Base-by-base conservation (phyloP, 2,113 vertebrate genomes). In the Apistogramma diplotaenia region DNA sequence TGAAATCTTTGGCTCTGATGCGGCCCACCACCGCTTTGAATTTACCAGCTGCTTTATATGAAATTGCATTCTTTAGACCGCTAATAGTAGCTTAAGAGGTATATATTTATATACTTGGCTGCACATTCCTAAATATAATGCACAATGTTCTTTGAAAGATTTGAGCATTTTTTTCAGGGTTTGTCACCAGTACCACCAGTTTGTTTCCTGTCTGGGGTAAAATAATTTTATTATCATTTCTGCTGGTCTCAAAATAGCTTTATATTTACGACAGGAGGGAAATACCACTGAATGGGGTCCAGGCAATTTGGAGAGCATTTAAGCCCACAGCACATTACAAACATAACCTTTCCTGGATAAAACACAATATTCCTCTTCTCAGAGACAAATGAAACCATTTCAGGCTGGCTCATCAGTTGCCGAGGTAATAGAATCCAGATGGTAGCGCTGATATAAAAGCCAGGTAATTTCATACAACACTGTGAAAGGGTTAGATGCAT, bases 381-480 rank as follows among this genome's bases (percentile, higher is more conserved):
- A 43, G 65, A 85, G 59, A 87, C 85, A 90, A 87, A 87, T 87
- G 10, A 89, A 89, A 82, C 73, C 70, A 67, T 87, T 90, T 89
- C 76, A 58, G 74, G 35, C 53, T 70, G 15, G 58, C 76, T 86
- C 81, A 85, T 86, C 88, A 87, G 87, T 70, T 60, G 78, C 85
- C 61, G 76, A 81, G 79, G 89, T 84, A 91, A 92, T 84, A 71
- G 83, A 86, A 88, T 87, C 87, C 92, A 92, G 89, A 92, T 91
- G 92, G 86, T 49, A 71, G 76, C 76, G 81, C 76, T 86, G 89
- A 92, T 89, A 90, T 86, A 91, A 91, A 91, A 89, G 31, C 43
- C 80, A 88, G 86, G 87, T 92, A 67, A 91, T 92, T 90, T 91
- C 75, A 89, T 87, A 85, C 81, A 62, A 79, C n/a, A 84, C 21